phyloP scores from a whole-genome alignment of 2,113 vertebrate genomes.

The Mus pahari region DNA sequence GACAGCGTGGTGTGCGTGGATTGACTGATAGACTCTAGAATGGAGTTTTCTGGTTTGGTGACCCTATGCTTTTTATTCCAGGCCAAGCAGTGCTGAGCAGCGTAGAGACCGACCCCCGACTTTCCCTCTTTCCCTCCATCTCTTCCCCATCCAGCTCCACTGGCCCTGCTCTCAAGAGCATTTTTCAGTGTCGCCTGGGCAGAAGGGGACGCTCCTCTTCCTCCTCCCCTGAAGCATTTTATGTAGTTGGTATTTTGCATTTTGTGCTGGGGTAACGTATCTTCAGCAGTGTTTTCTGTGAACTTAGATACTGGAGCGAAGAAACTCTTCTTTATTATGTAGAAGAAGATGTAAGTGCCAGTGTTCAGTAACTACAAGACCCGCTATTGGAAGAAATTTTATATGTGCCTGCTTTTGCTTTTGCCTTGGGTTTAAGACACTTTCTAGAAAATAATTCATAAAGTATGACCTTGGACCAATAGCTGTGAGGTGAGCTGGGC shows the following conservation, averaged over 20 bases:
- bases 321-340: not conserved
- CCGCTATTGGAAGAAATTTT: constrained; percentile 1
- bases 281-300: not conserved
- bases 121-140: not conserved
- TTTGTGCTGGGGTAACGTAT: not conserved
- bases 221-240: not conserved
- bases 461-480: not conserved
- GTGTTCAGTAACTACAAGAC: not conserved
- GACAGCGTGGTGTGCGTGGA: constrained; percentile 66
- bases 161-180: not conserved
- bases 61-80: constrained; percentile 57
- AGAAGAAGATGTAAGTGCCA: not conserved
- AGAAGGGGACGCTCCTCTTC: not conserved
- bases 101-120: not conserved
- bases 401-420: not conserved
- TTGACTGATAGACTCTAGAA: constrained; percentile 66
- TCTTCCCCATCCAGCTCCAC: not conserved
- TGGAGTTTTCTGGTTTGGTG: not conserved
- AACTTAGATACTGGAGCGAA: not conserved
- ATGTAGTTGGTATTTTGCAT: not conserved
- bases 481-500: not conserved
- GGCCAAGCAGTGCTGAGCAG: not conserved
- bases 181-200: not conserved
- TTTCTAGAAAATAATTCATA: constrained; percentile 21
- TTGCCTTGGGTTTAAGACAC: constrained; percentile 35